Percentiles rank a stretch among this genome's conserved stretches.
These are phyloP conservation scores for Platycnemis pennipes DNA, from an alignment of 2,888 invertebrate species.

Conservation along the genomic window DNA sequence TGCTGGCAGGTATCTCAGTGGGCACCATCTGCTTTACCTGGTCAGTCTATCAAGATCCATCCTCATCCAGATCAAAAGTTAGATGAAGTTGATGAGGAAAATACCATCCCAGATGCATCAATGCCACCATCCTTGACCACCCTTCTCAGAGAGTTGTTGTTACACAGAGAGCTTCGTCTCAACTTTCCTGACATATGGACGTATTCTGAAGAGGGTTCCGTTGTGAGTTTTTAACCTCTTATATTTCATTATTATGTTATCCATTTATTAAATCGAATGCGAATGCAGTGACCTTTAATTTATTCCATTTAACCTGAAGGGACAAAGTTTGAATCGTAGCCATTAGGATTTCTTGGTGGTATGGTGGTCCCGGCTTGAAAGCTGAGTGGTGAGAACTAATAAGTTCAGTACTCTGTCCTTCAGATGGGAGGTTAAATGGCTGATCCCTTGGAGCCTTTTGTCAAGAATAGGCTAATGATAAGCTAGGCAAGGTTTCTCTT, in stretches of 20 bases:
- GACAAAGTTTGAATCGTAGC: no score
- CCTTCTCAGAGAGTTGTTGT: slow-evolving; percentile 74
- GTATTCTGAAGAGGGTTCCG: slow-evolving; percentile 73
- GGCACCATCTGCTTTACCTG: slow-evolving; percentile 43
- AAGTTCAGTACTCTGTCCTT: no score
- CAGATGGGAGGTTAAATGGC: no score
- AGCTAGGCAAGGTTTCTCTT: no score
- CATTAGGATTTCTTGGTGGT: no score
- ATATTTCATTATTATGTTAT: slow-evolving; percentile 54
- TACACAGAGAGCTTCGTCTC: slow-evolving; percentile 82
- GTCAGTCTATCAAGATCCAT: slow-evolving; percentile 48
- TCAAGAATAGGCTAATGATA: no score
- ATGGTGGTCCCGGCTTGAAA: no score
- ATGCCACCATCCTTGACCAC: slow-evolving; percentile 52
- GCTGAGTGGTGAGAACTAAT: no score
- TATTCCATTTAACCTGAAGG: slow-evolving; percentile 78
- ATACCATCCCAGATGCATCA: slow-evolving; percentile 36
- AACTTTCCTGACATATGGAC: slow-evolving; percentile 81
- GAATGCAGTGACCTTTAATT: slow-evolving; percentile 79
- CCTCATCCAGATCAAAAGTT: slow-evolving; percentile 28
- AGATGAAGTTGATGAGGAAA: slow-evolving; percentile 54
- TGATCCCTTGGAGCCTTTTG: no score
- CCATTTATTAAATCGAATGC: slow-evolving; percentile 79
- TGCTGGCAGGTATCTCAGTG: slow-evolving; percentile 68
- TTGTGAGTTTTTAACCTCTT: slow-evolving; percentile 66